Base-by-base conservation (phyloP, 2,797 vertebrate species). In the Notolabrus celidotus region DNA sequence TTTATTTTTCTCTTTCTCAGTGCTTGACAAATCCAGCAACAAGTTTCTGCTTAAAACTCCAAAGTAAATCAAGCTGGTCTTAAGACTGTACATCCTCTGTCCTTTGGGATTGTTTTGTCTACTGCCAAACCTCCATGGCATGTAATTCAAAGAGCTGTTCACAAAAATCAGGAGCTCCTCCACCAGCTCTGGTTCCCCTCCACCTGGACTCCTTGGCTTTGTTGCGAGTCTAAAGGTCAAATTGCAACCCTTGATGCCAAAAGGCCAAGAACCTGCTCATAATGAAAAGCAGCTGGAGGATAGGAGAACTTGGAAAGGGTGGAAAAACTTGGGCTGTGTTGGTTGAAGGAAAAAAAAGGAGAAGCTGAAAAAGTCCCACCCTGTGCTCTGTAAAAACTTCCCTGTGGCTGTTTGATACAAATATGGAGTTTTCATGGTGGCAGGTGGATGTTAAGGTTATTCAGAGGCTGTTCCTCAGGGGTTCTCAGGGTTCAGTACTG, bases 271-370 rank as follows among this genome's bases (percentile, higher is more conserved):
- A 82, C 74, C 81, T 76, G 77, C 65, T 68, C 15, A 12, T 93
- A 89, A 93, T 89, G 57, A 85, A 76, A 87, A 80, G 58, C 91
- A 93, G 88, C 82, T 92, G 90, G 62, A 19, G 16, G 52, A 68
- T 45, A 54, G 14, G 34, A 14, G n/a, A n/a, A n/a, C 4, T 33
- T 55, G 61, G 29, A 29, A 56, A 47, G 43, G 63, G 54, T 39
- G 33, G 53, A 49, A 23, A 46, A 31, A 57, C 27, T 62, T 45
- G n/a, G 70, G 27, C 38, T 46, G 39, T 39, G 34, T 5, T 36
- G 11, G 38, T 29, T 19, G 16, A 57, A 54, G 29, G 34, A 79
- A 84, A 78, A 25, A 76, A 29, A 2, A 49, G 8, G 20, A 29
- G 56, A 61, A 68, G 41, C 34, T 63, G 34, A 52, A 29, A 67